These are phyloP conservation scores for Vulpes lagopus DNA, from an alignment of 2,113 vertebrate species.

Conservation along the genomic window DNA sequence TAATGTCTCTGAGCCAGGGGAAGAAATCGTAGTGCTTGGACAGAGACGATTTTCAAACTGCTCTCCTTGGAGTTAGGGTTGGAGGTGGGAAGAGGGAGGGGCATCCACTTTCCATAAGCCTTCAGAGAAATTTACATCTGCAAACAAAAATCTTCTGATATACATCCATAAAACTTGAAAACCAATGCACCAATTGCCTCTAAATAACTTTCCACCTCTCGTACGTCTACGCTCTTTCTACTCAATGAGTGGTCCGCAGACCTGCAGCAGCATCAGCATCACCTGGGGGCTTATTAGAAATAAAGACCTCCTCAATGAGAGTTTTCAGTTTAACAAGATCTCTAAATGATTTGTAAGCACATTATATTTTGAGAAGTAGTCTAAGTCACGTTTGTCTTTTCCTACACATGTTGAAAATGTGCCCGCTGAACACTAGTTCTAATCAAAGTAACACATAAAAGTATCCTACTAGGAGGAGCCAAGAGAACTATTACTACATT, in stretches of 20 bases:
- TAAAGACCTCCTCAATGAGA: not conserved
- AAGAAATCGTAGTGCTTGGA: not conserved
- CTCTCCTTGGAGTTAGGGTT: not conserved
- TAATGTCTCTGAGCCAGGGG: not conserved
- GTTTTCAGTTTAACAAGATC: not conserved
- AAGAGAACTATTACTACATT: not conserved
- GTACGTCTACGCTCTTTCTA: not conserved
- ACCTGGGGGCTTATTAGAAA: not conserved
- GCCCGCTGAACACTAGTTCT: not conserved
- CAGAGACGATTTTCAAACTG: not conserved
- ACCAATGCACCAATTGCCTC: not conserved
- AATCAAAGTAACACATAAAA: not conserved
- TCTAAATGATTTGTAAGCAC: not conserved
- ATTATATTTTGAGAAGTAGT: not conserved
- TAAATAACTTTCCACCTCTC: not conserved
- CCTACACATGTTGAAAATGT: not conserved
- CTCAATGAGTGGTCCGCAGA: not conserved
- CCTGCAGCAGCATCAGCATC: not conserved
- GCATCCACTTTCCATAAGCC: not conserved
- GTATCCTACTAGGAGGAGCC: not conserved
- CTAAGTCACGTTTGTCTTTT: not conserved
- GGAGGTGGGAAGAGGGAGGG: no score
- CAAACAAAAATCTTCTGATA: constrained; percentile 15
- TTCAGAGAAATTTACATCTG: not conserved
- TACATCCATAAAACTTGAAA: not conserved